phyloP scores from a whole-genome alignment of 2,797 vertebrate genomes.

The Lepus oiostolus region DNA sequence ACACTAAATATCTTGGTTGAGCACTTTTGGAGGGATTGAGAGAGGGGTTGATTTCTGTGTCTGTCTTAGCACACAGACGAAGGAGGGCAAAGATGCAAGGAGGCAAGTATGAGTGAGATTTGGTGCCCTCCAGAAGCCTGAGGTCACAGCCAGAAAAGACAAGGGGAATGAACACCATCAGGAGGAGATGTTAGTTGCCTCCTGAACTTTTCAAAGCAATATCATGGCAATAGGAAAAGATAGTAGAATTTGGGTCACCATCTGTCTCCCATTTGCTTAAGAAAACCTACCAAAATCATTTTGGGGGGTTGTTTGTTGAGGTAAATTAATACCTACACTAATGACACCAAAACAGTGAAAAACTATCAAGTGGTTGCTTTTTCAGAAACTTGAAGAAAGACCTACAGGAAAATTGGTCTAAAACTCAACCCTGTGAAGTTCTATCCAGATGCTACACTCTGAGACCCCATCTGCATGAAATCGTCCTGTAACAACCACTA shows the following conservation, averaged over 20 bases:
- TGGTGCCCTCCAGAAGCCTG: accelerated
- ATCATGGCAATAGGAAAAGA: neutral
- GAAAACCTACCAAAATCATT: neutral
- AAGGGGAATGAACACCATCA: too few species aligned
- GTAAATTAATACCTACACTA: neutral
- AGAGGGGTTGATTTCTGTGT: neutral
- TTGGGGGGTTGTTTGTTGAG: neutral
- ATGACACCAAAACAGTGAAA: neutral
- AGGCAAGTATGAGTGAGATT: neutral
- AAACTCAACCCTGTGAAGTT: neutral
- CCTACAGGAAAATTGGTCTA: neutral
- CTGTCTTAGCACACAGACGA: neutral
- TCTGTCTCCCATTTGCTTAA: neutral
- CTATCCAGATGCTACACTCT: neutral
- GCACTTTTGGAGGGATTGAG: neutral
- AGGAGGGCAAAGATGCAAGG: neutral
- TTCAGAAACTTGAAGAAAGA: neutral
- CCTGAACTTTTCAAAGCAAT: neutral
- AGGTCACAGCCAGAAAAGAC: neutral
- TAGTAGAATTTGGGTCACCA: neutral
- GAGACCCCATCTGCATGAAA: neutral
- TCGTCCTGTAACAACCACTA: neutral
- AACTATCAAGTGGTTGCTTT: neutral
- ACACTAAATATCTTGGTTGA: neutral
- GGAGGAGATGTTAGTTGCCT: neutral